These are phyloP conservation scores for Engraulis encrasicolus DNA, from an alignment of 2,113 vertebrate genomes.

Conservation along the genomic window DNA sequence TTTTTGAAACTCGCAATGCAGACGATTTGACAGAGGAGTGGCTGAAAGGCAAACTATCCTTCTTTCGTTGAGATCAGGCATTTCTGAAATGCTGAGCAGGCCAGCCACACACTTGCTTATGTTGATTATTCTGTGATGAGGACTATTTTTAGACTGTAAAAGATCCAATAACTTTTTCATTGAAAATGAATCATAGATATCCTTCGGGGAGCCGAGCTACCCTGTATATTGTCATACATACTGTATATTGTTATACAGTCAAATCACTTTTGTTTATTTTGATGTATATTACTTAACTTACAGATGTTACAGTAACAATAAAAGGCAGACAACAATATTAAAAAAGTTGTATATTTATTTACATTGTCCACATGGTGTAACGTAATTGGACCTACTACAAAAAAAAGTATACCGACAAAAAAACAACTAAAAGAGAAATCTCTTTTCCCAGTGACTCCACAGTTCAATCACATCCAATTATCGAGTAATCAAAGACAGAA, in stretches of 20 bases:
- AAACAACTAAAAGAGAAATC: too few relatives aligned
- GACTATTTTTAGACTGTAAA: not conserved
- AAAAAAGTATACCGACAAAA: not conserved
- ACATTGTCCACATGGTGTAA: conserved; percentile 20
- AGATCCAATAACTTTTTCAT: not conserved
- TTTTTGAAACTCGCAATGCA: conserved; percentile 76
- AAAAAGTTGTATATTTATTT: conserved; percentile 30
- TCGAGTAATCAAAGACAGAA: not conserved
- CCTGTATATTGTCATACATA: too few relatives aligned
- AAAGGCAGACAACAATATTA: conserved; percentile 33
- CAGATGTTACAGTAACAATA: not conserved
- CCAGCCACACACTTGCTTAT: not conserved
- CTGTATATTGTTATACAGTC: too few relatives aligned
- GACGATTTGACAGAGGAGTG: conserved; percentile 81
- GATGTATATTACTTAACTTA: not conserved
- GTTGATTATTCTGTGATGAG: not conserved
- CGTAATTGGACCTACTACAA: not conserved
- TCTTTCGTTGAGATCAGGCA: conserved; percentile 68
- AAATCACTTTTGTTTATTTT: not conserved
- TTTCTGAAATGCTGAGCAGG: not conserved
- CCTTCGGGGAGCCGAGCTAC: not conserved
- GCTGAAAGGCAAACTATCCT: conserved; percentile 75
- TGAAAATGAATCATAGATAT: too few relatives aligned
- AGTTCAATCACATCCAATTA: not conserved
- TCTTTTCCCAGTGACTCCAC: not conserved